Evolutionary conservation across 2,888 invertebrate species (phyloP).

Genomic region (Agrotis clavis): DNA sequence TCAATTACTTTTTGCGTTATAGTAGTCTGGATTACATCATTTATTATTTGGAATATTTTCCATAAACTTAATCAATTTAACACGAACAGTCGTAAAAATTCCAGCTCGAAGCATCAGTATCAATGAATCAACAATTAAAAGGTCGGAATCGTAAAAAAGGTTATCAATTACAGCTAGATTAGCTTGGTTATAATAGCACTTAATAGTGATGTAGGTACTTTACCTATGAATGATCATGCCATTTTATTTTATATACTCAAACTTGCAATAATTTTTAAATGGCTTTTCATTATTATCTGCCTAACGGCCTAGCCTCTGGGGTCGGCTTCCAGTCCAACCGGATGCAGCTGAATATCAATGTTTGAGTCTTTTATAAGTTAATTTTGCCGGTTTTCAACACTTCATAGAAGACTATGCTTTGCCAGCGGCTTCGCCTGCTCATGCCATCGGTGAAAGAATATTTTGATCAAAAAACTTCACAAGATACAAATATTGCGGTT

Average conservation of each 20-base stretch:
- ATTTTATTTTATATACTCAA: background rate
- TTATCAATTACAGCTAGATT: conserved; percentile 43
- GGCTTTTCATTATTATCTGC: background rate
- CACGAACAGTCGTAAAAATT: conserved; percentile 21
- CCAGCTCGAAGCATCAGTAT: conserved; percentile 26
- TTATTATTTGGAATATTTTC: conserved; percentile 18
- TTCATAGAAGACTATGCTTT: too few species aligned
- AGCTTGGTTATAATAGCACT: conserved; percentile 28
- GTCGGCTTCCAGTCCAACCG: too few species aligned
- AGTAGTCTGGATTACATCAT: background rate
- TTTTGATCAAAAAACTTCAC: too few species aligned
- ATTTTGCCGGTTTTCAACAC: too few species aligned
- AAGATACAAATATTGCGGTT: too few species aligned
- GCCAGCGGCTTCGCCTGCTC: too few species aligned
- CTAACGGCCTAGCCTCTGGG: too few species aligned
- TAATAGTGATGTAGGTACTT: background rate
- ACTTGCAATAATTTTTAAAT: too few species aligned
- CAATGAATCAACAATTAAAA: conserved; percentile 41
- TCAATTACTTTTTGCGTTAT: too few species aligned
- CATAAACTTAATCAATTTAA: conserved; percentile 17
- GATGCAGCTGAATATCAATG: too few species aligned
- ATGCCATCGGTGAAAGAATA: too few species aligned
- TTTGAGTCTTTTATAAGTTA: too few species aligned
- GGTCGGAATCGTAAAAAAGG: conserved; percentile 48
- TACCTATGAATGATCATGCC: background rate